phyloP scores from a whole-genome alignment of 1,140 invertebrate genomes.

The Formica exsecta region DNA sequence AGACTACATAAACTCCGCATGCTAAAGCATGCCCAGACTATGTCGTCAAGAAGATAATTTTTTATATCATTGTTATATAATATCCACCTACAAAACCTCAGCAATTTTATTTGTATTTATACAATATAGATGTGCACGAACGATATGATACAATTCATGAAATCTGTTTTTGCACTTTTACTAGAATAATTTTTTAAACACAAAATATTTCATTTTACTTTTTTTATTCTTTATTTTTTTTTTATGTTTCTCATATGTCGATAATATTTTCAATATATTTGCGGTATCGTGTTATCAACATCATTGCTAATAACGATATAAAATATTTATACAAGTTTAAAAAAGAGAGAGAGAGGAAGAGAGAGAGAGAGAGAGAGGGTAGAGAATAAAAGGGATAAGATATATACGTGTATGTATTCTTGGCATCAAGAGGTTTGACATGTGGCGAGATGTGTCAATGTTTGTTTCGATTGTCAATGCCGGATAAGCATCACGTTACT shows the following conservation, averaged over 20 bases:
- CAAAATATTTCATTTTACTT: background rate
- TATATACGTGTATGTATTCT: background rate
- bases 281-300: background rate
- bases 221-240: background rate
- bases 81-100: background rate
- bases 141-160: background rate
- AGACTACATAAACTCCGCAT: background rate
- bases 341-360: too few relatives aligned
- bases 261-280: background rate
- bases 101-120: background rate
- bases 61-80: background rate
- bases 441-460: background rate
- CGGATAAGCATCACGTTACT: background rate
- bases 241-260: background rate
- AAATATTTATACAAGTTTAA: conserved; percentile 10
- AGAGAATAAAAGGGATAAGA: background rate
- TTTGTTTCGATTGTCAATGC: background rate
- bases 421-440: background rate
- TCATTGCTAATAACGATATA: background rate
- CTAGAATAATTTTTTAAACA: background rate
- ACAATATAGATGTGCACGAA: background rate
- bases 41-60: background rate
- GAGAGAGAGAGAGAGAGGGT: background rate
- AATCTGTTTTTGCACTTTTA: conserved; percentile 8
- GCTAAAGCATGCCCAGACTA: background rate